These are phyloP conservation scores for Salpingus planirostris DNA, from an alignment of 2,888 invertebrate species.

Conservation along the genomic window DNA sequence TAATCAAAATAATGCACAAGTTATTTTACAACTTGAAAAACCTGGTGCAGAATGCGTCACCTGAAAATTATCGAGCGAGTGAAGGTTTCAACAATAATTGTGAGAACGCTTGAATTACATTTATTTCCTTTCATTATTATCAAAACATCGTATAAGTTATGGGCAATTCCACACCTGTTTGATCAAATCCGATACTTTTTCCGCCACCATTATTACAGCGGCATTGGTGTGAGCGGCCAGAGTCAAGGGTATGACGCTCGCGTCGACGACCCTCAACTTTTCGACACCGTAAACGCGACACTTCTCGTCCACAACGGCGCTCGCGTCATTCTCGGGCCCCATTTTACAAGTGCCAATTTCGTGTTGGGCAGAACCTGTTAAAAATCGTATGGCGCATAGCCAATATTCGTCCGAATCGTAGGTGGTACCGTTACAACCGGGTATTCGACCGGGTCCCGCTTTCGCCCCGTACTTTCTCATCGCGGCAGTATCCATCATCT, in stretches of 20 bases:
- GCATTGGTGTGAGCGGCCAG: conserved; percentile 45
- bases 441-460: conserved; percentile 40
- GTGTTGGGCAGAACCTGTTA: conserved; percentile 42
- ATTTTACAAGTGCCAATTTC: conserved; percentile 47
- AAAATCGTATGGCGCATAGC: conserved; percentile 41
- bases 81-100: too few relatives aligned
- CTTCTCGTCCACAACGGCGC: conserved; percentile 47
- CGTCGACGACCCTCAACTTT: conserved; percentile 45
- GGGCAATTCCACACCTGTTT: conserved; percentile 6
- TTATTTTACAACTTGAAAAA: too few relatives aligned
- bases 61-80: too few relatives aligned
- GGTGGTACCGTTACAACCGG: conserved; percentile 40
- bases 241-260: conserved; percentile 45
- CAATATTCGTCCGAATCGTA: conserved; percentile 42
- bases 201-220: conserved; percentile 44
- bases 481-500: conserved; percentile 41
- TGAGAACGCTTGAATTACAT: too few relatives aligned
- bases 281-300: conserved; percentile 44
- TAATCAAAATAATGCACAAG: too few relatives aligned
- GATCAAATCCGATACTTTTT: conserved; percentile 4
- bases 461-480: conserved; percentile 42
- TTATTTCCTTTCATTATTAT: too few relatives aligned
- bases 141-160: too few relatives aligned
- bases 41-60: too few relatives aligned
- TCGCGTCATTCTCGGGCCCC: conserved; percentile 42